Base-by-base conservation (phyloP, 2,113 vertebrate genomes). In the Marmota flaviventris region DNA sequence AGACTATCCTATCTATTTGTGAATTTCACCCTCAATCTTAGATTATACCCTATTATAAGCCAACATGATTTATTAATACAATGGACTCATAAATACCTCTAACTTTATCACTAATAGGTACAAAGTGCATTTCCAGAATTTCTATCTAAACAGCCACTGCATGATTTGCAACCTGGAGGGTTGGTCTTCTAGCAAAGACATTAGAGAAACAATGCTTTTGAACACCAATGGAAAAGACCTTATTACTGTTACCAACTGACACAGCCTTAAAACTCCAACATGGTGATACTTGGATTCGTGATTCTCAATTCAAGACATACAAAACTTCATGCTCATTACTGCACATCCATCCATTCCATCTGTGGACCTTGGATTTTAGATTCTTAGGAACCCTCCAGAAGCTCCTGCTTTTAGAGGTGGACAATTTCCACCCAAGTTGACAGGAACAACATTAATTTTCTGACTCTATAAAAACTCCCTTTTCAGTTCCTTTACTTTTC, bases 171-270 rank as follows among this genome's bases (percentile, higher is more conserved):
- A 42, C 13, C 51, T 82, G 53, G 18, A 89, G 34, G 29, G 84
- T 94, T 93, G 18, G 7, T 81, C 9, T 95, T 87, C 29, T 76
- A 13, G 88, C 96, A 87, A 88, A 85, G 51, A 78, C 39, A 94
- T 32, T 45, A 51, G 51, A 89, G 81, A 77, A 90, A 65, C 53
- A 8, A 12, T 53, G 25, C 20, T 93, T 27, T 63, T 42, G 39
- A 84, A 25, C 25, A 3, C 25, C 10, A 7, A 58, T 37, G 18
- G 22, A 42, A 76, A 91, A 56, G 42, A 69, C 8, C 5, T 39
- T 67, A 69, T 61, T 70, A 45, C 42, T 8, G 6, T 53, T 91
- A 73, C 81, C 86, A 78, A 22, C 2, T 70, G 53, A n/a, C 10
- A 53, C 5, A 69, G 48, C 6, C 34, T 27, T 77, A 85, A 14